Evolutionary conservation across 2,888 invertebrate genomes (phyloP), one percentile per base, ranked within the genome.

Genomic region (Melanostoma mellinum): DNA sequence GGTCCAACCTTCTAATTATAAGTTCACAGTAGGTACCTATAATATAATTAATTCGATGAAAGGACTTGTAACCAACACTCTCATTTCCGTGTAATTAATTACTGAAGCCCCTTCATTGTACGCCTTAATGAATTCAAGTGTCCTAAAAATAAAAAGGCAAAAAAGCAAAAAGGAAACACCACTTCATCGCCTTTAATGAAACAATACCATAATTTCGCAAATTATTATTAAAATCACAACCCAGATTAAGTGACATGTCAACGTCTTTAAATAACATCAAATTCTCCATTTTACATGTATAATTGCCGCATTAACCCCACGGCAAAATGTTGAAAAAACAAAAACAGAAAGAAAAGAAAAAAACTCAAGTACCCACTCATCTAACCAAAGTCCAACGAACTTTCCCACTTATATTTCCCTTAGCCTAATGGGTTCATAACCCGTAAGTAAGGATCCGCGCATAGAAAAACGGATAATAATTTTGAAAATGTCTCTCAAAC

Each of bases 371-470:
- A 20, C 33, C 3, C 1, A 69, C 33, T 68, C 48, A 69, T 60
- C 42, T 55, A 30, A 10, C 10, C 1, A 58, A 50, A 63, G 63
- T 50, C 69, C 63, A 56, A 69, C 55, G 74, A 80, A 69, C 74
- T 80, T 74, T 58, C 50, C 56, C 69, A 75, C 69, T 61, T 56
- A 36, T 56, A 65, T 61, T 67, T 77, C 46, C 61, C 48, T 61
- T 61, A 52, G 56, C 63, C 58, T 74, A 80, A 68, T 74, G 74
- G 74, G 74, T 80, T 75, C 79, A 75, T 69, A 63, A 69, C 74
- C 74, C 68, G 74, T 50, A 63, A 79, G 68, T 61, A 38, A 56
- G 56, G 56, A 42, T 50, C 56, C 42, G 46, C 20, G 44, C 50
- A n/a, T 52, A 71, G 42, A 63, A 60, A 77, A 65, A 65, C 42